Conservation (phyloP, 35 echinoderm and acorn worm genomes). For the Lytechinus variegatus region DNA sequence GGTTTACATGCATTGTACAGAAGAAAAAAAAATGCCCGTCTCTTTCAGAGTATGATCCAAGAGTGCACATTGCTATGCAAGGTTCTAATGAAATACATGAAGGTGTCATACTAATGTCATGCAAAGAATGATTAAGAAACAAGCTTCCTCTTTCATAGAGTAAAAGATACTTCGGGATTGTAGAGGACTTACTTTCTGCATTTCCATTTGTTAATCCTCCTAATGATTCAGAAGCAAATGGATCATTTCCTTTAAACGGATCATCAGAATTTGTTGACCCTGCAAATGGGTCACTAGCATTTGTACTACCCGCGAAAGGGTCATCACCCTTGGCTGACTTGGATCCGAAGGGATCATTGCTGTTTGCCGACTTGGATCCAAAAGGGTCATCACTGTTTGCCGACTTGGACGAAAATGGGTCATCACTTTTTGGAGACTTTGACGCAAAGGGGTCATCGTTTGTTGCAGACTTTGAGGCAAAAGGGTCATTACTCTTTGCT, state of each 20-base stretch:
- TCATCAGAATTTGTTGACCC: slow-evolving; percentile 32
- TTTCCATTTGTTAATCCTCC: slow-evolving; percentile 69
- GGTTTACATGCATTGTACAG: too few relatives aligned
- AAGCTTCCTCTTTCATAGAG: background rate
- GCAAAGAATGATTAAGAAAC: background rate
- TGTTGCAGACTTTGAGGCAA: background rate
- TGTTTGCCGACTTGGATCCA: background rate
- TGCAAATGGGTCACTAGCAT: slow-evolving; percentile 53
- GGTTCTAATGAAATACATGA: too few relatives aligned
- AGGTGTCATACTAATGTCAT: too few relatives aligned
- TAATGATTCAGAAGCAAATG: slow-evolving; percentile 64
- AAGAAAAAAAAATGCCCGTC: too few relatives aligned
- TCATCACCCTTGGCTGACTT: slow-evolving; percentile 33
- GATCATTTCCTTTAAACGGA: slow-evolving; percentile 78
- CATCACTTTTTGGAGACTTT: slow-evolving; percentile 7
- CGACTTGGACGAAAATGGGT: slow-evolving; percentile 59
- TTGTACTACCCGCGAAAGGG: slow-evolving; percentile 57
- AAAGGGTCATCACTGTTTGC: slow-evolving; percentile 5
- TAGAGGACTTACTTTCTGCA: slow-evolving; percentile 58
- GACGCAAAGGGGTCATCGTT: slow-evolving; percentile 18
- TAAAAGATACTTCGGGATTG: background rate
- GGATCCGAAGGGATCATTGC: slow-evolving; percentile 61
- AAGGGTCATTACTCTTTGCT: slow-evolving; percentile 10
- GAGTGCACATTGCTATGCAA: too few relatives aligned
- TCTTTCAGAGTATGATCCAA: too few relatives aligned